These are phyloP conservation scores for Corapipo altera DNA, from an alignment of 2,113 vertebrate species.

Conservation along the genomic window DNA sequence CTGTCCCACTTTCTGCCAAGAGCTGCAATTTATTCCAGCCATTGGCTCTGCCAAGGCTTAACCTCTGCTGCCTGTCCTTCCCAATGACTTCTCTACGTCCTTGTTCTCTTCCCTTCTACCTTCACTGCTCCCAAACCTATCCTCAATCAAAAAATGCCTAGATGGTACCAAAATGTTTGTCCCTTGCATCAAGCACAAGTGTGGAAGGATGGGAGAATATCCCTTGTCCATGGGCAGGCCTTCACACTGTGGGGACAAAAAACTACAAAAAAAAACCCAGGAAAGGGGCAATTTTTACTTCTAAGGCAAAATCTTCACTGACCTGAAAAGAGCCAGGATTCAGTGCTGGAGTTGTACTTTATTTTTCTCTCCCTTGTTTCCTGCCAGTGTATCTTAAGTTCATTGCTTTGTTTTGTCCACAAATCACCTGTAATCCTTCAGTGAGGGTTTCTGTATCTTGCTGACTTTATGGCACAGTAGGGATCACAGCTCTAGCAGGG, in stretches of 20 bases:
- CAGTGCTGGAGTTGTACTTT: not conserved
- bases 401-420: constrained; percentile 24
- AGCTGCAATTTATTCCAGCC: not conserved
- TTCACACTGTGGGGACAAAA: rapidly evolving
- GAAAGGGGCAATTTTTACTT: not conserved
- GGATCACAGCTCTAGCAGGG: not conserved
- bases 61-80: not conserved
- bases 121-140: not conserved
- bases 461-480: constrained; percentile 19
- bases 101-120: not conserved
- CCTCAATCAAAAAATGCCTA: not conserved
- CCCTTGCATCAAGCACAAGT: not conserved
- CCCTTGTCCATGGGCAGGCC: not conserved
- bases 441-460: not conserved
- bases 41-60: not conserved
- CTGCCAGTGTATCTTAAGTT: not conserved
- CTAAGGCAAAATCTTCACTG: not conserved
- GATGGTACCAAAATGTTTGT: not conserved
- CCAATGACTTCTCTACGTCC: not conserved
- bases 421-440: constrained; percentile 12
- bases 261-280: not conserved
- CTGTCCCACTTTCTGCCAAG: not conserved
- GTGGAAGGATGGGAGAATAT: not conserved
- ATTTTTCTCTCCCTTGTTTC: not conserved
- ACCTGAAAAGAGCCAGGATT: not conserved